phyloP scores from a whole-genome alignment of 2,113 vertebrate genomes.

The Macaca fascicularis region T2T-MFA8v1.1 NC_088389.1:59925001-59925500 shows the following conservation, averaged over 20 bases:
- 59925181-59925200: conserved; percentile 85
- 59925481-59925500: neutral
- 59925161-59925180: conserved; percentile 95
- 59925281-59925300: neutral
- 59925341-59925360: neutral
- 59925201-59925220: no score
- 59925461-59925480: no score
- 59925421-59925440: neutral
- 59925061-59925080: conserved; percentile 89
- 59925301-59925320: neutral
- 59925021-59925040: conserved; percentile 93
- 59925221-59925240: neutral
- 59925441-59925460: neutral
- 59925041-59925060: conserved; percentile 91
- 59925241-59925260: neutral
- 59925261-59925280: neutral
- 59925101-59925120: conserved; percentile 96
- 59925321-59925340: neutral
- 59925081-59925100: conserved; percentile 94
- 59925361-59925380: neutral
- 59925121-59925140: conserved; percentile 94
- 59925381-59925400: neutral
- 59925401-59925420: neutral
- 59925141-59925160: conserved; percentile 94
- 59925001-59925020: conserved; percentile 97